Conservation (phyloP, 2,113 vertebrate species). For the Mormyrus iriodes region DNA sequence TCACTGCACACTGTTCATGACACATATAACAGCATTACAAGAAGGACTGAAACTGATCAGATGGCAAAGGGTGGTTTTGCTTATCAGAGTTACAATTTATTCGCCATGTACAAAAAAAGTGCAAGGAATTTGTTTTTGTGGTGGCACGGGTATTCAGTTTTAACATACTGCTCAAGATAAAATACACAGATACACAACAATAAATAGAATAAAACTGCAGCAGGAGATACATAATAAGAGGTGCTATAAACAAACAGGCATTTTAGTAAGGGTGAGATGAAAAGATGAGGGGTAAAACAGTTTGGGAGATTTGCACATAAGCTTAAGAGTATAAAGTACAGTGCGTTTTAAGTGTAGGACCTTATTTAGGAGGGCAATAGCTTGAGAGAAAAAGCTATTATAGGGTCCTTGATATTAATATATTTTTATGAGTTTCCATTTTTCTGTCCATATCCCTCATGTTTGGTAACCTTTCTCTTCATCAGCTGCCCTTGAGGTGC, state of each 20-base stretch:
- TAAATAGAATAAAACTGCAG: not conserved
- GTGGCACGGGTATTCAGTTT: not conserved
- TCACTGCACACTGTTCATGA: not conserved
- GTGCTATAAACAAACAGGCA: not conserved
- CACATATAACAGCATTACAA: not conserved
- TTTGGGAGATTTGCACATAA: not conserved
- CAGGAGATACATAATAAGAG: not conserved
- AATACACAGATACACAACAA: not conserved
- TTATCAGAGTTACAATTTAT: not conserved
- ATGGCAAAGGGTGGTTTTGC: not conserved
- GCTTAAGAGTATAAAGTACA: not conserved
- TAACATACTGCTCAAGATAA: not conserved
- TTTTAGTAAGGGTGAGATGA: not conserved
- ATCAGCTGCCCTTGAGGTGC: constrained; percentile 66
- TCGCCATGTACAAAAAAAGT: not conserved
- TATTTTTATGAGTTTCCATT: not conserved
- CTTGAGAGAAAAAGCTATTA: not conserved
- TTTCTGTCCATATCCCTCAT: not conserved
- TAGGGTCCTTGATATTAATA: not conserved
- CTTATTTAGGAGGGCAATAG: not conserved
- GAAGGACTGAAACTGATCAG: not conserved
- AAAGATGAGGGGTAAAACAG: not conserved
- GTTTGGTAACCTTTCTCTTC: constrained; percentile 10
- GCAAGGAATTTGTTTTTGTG: not conserved
- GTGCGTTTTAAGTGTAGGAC: not conserved